Base-by-base conservation (phyloP, 2,888 invertebrate species). In the Megaustenia siamemsis region DNA sequence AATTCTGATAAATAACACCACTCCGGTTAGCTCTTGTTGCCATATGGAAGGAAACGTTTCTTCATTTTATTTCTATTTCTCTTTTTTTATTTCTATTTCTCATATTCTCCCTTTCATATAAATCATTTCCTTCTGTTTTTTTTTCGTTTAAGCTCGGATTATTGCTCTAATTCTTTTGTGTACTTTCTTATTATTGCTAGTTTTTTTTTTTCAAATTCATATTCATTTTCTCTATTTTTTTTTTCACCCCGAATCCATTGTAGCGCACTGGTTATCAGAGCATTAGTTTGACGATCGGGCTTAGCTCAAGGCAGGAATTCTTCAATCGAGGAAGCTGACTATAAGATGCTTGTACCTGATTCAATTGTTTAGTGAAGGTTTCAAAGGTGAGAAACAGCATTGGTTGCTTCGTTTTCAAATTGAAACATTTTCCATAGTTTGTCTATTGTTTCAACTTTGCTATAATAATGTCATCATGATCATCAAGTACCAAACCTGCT, bases 1-100 rank as follows among this genome's bases (percentile, higher is more conserved):
- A 60, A 40, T 60, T 35, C 60, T 28, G 56, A 35, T 28, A 77
- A 63, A 63, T 77, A 63, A 63, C 63, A 40, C 63, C 28, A 24
- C 32, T 73, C n/a, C 45, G 43, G 45, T 43, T 73, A 73, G 71
- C 71, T 21, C 24, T 40, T 21, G 69, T 21, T 69, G 21, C 4
- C 24, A 24, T 24, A 38, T 69, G 3, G 21, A 40, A 24, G 24
- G n/a, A 6, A n/a, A n/a, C n/a, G n/a, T n/a, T n/a, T n/a, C 24
- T n/a, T n/a, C n/a, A 24, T n/a, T 21, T 60, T 1, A 10, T 35
- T 68, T 68, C 68, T 68, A 8, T 68, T 10, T 68, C 21, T 68
- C 68, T 68, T 38, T 68, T 35, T 68, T 38, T 68, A 8, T 32
- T 38, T 68, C 68, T 68, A 12, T 32, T n/a, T 32, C 21, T 68